phyloP scores from a whole-genome alignment of 2,113 vertebrate genomes.

The Polyodon spathula region DNA sequence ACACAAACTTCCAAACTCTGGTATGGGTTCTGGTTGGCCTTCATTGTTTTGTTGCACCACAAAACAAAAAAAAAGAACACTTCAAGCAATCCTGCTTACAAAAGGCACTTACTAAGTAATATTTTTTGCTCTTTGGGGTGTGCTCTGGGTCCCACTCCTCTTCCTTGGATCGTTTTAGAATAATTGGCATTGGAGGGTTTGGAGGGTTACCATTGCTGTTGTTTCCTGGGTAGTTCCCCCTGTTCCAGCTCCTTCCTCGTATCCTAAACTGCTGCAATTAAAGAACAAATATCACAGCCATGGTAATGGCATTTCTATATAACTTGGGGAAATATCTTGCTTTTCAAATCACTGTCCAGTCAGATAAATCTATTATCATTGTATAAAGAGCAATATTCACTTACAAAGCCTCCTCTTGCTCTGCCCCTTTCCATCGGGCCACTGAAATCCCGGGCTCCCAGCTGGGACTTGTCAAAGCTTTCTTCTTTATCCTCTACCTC shows the following conservation, averaged over 20 bases:
- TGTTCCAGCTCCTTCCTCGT: conserved; percentile 81
- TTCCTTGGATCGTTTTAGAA: conserved; percentile 62
- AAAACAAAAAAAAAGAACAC: neutral
- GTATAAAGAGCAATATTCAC: conserved; percentile 28
- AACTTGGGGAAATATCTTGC: neutral
- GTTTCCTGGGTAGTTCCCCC: conserved; percentile 70
- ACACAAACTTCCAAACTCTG: too few relatives aligned
- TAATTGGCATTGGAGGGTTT: conserved; percentile 54
- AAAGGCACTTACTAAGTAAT: conserved; percentile 74
- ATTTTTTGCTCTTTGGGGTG: conserved; percentile 86
- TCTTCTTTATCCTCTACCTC: conserved; percentile 67
- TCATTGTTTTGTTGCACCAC: too few relatives aligned
- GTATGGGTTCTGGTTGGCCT: too few relatives aligned
- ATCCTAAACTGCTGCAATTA: conserved; percentile 70
- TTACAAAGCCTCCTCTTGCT: conserved; percentile 78
- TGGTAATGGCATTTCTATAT: neutral
- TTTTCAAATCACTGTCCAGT: neutral
- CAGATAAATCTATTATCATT: neutral
- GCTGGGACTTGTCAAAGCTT: conserved; percentile 62
- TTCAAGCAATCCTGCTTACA: neutral
- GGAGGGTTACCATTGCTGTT: conserved; percentile 59
- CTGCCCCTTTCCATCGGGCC: conserved; percentile 61
- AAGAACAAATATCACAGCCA: neutral
- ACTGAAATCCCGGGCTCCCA: conserved; percentile 63
- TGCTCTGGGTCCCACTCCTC: conserved; percentile 89